Conservation (phyloP, 1,140 invertebrate genomes). For the Orchesella cincta region DNA sequence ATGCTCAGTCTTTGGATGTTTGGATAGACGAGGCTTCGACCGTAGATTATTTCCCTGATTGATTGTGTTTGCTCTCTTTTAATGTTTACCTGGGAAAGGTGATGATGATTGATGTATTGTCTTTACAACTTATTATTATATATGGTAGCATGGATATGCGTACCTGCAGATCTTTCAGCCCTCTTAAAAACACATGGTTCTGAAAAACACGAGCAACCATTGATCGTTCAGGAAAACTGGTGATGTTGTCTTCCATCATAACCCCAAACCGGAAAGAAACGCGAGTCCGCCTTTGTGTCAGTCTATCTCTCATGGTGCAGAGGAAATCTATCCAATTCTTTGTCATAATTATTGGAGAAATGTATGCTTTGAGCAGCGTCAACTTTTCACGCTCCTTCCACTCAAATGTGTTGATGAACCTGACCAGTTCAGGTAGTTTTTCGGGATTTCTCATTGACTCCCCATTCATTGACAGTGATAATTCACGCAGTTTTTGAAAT, state of each 20-base stretch:
- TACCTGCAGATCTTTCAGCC: background rate
- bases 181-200: background rate
- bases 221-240: background rate
- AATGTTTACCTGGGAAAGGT: conserved; percentile 2
- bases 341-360: background rate
- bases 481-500: background rate
- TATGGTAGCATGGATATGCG: background rate
- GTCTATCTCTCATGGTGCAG: background rate
- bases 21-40: background rate
- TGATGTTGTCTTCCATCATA: background rate
- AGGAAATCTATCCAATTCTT: background rate
- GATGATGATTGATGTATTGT: background rate
- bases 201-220: background rate
- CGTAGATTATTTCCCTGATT: background rate
- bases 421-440: background rate
- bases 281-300: background rate
- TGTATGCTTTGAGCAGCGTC: background rate
- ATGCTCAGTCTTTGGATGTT: background rate
- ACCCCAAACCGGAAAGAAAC: background rate
- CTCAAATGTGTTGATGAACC: conserved; percentile 9
- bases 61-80: background rate
- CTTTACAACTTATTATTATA: background rate
- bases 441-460: background rate
- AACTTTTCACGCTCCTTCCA: background rate
- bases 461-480: background rate